Percentiles rank a stretch among this genome's conserved stretches.
These are phyloP conservation scores for Mesorhabditis sp. DNA, from an alignment of 2,888 invertebrate genomes.

Conservation along the genomic window DNA sequence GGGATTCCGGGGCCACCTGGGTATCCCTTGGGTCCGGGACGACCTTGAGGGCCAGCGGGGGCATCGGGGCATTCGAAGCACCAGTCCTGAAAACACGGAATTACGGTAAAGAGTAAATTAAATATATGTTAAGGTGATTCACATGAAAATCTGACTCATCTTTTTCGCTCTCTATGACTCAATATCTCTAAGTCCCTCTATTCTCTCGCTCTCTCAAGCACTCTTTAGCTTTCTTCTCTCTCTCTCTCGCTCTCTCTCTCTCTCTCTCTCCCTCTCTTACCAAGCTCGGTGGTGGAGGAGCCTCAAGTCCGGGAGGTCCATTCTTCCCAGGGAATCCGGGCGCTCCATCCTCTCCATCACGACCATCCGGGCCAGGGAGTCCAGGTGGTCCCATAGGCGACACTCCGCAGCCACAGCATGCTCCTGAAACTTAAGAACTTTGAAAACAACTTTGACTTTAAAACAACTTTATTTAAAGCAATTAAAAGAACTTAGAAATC, in stretches of 20 bases:
- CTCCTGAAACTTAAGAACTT: no score
- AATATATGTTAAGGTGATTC: neutral
- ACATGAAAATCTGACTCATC: neutral
- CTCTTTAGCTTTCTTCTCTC: no score
- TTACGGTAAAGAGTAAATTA: neutral
- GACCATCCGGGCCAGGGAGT: constrained; percentile 34
- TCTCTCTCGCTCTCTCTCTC: no score
- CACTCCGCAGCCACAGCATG: constrained; percentile 43
- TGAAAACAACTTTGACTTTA: no score
- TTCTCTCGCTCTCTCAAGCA: no score
- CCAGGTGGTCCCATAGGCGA: constrained; percentile 37
- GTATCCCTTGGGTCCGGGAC: constrained; percentile 33
- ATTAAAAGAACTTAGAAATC: no score
- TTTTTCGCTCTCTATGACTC: no score
- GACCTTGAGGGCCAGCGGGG: constrained; percentile 41
- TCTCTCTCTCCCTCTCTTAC: neutral
- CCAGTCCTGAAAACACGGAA: constrained; percentile 19
- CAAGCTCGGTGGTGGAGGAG: constrained; percentile 36
- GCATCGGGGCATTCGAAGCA: constrained; percentile 48
- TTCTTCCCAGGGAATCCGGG: constrained; percentile 44
- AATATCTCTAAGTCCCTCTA: no score
- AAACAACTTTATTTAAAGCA: no score
- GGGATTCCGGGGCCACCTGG: constrained; percentile 29
- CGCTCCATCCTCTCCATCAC: constrained; percentile 36
- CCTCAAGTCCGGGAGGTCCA: constrained; percentile 45